Evolutionary conservation across 1,140 invertebrate species (phyloP), one percentile per base, ranked within the genome.

Genomic region (Leptoteleia sp.): DNA sequence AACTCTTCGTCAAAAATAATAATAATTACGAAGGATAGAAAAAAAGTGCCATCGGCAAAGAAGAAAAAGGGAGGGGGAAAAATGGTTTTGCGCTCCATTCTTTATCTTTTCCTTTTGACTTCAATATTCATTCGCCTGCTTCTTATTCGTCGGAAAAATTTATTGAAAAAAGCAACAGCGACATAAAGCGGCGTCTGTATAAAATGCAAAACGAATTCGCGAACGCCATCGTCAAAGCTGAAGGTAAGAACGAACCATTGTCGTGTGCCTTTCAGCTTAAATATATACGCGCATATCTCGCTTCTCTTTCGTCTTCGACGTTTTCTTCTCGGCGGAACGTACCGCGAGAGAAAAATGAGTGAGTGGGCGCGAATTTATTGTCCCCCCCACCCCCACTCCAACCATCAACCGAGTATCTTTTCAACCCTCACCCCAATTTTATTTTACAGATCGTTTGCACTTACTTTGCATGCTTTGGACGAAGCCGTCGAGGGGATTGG

Each of bases 381-480:
- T 47, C 11, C 13, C 29, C 29, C 25, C 64, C 64, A n/a, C n/a
- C n/a, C n/a, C n/a, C n/a, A n/a, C n/a, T n/a, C n/a, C n/a, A n/a
- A n/a, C n/a, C n/a, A n/a, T n/a, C n/a, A n/a, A n/a, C 40, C 16
- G 15, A 42, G 65, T 65, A 64, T 61, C 55, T 54, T 57, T 54
- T 54, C 38, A n/a, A n/a, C 12, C 9, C 61, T 50, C 42, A 43
- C 11, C 12, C 15, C 57, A 70, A 59, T 79, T 75, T 52, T 67
- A 72, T 52, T 72, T 67, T 62, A 79, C 45, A 48, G 54, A 76
- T 71, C 54, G 61, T 76, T 73, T 64, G 67, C 45, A 77, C 82
- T 67, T 72, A 87, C 85, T 76, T 67, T 83, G 84, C 75, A 86
- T 81, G 43, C 73, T 72, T 1, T 64, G 16, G 52, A 83, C 40